A percentile compares a stretch with the other conserved stretches of the same genome.
phyloP scores from a whole-genome alignment of 2,797 vertebrate genomes.

The Bradypus variegatus region DNA sequence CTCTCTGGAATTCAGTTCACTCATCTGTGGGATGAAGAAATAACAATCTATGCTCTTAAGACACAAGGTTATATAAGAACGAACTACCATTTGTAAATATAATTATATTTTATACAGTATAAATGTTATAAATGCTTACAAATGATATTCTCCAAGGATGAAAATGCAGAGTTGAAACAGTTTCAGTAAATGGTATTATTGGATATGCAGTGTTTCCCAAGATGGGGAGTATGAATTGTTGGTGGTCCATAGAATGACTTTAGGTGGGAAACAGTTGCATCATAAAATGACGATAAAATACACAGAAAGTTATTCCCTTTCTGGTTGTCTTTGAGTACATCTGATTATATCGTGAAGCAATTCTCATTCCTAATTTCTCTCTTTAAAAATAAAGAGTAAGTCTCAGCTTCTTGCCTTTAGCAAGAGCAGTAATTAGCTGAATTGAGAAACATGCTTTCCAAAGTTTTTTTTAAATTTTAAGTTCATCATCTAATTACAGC shows the following conservation, averaged over 20 bases:
- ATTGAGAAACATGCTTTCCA: background rate
- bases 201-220: background rate
- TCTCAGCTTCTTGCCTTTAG: background rate
- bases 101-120: no score
- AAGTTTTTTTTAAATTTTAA: background rate
- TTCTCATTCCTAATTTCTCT: background rate
- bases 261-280: background rate
- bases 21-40: background rate
- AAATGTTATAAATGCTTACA: no score
- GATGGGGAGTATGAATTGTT: background rate
- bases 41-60: background rate
- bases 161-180: background rate
- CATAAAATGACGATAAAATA: background rate
- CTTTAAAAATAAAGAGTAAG: background rate
- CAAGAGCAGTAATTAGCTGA: background rate
- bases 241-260: background rate
- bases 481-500: background rate
- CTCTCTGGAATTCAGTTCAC: constrained; percentile 8
- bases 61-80: background rate
- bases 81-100: background rate
- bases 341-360: background rate
- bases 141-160: background rate
- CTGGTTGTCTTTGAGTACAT: background rate
- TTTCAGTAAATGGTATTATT: background rate
- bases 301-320: background rate